Base-by-base conservation (phyloP, 2,113 vertebrate species). In the Crypturellus undulatus region DNA sequence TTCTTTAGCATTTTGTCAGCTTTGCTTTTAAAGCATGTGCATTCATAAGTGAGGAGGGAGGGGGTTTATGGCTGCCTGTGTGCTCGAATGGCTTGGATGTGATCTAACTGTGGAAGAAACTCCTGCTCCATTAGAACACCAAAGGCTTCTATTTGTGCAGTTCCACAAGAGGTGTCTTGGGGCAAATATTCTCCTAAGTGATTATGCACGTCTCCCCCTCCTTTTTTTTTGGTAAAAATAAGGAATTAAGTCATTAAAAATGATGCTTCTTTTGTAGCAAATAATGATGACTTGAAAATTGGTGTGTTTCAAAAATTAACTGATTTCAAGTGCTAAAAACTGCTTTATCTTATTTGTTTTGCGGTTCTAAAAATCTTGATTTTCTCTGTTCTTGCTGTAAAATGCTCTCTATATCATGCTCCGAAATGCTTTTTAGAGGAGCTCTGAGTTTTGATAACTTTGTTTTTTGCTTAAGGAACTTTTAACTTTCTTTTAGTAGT, bases 231-330 rank as follows among this genome's bases (percentile, higher is more conserved):
- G 30, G n/a, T 87, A 69, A 1, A 2, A 69, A 51, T 19, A 54
- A 80, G n/a, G 79, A 12, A 21, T 70, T 12, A 56, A 36, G 3
- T 87, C 7, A 40, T 52, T 85, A 30, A 70, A 45, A 63, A 32
- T 62, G 64, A 45, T 75, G 26, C 21, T 87, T 8, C 6, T 8
- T 40, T 0, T 0, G 12, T 25, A 77, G 2, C 3, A 34, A 47
- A 64, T 71, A n/a, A 3, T 54, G 69, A 36, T 79, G 1, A 43
- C 52, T 86, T 87, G 10, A 73, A 42, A 22, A 76, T 43, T 64
- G 8, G 2, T 34, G n/a, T 45, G 20, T 65, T 30, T 89, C 8
- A 84, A 94, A 36, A 88, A 79, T 45, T 10, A 70, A 54, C 22
- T 63, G 51, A 28, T 78, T 92, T 82, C 58, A 70, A 75, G 6